Base-by-base conservation (phyloP, 2,888 invertebrate species). In the Ochlodes sylvanus region DNA sequence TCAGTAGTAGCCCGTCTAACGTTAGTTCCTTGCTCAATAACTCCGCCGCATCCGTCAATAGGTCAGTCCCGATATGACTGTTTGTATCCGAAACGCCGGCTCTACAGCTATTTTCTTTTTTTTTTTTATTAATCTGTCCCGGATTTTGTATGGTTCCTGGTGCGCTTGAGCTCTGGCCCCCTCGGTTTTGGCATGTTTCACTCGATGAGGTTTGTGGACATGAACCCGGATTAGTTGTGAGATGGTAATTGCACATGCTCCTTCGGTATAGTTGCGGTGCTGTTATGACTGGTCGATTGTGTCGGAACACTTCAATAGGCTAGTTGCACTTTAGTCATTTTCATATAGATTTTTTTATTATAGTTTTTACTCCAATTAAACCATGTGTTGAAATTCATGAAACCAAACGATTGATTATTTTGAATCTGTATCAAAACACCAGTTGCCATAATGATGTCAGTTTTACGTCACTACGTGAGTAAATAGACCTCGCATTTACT, bases 1-100 rank as follows among this genome's bases (percentile, higher is more conserved):
- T 87, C 84, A 83, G 84, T 85, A 89, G 87, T 84, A 85, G 85
- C 84, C 83, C 89, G 80, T 84, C 88, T 83, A 90, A 89, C 86
- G 88, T 89, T 88, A 94, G 87, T 90, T 94, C 94, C 93, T 94
- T 95, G 94, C 94, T 94, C 94, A 94, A 94, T 90, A 90, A 89
- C 90, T 88, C 91, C 81, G 88, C 88, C 79, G 86, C 88, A 79
- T 87, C 89, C 82, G 89, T 88, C 78, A 92, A 94, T 90, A 92
- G 93, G 91, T 92, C 85, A 88, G 89, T 88, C 71, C 72, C 72
- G 71, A 61, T 67, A 67, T 73, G 71, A 70, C 74, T 42, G 65
- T 65, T 69, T 69, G 50, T 66, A 63, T 52, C 47, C 61, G 61
- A 60, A 21, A 41, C 67, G 67, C 67, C 55, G 67, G 67, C 61